Evolutionary conservation across 2,113 vertebrate species (phyloP).

Genomic region (Myocastor coypus): DNA sequence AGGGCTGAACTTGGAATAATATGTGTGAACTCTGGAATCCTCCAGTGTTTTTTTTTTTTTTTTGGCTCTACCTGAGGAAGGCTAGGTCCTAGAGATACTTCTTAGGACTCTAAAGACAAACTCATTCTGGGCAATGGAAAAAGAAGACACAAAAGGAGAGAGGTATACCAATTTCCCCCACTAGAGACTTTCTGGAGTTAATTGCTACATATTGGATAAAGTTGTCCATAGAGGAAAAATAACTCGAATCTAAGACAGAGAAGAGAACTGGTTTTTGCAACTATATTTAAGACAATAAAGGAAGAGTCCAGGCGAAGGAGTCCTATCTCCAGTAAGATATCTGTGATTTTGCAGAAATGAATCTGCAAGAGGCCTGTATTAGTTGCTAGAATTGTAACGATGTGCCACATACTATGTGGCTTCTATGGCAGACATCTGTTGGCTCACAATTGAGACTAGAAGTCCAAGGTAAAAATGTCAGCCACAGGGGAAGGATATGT

Average conservation of each 20-base stretch:
- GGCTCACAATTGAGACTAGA: not conserved
- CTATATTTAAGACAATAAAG: not conserved
- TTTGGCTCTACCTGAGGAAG: not conserved
- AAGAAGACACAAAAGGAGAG: not conserved
- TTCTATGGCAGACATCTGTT: not conserved
- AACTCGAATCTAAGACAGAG: not conserved
- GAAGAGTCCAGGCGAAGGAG: not conserved
- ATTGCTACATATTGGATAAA: not conserved
- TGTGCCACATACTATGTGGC: not conserved
- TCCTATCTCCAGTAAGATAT: not conserved
- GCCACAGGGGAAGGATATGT: not conserved
- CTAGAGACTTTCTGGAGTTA: not conserved
- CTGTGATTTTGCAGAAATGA: not conserved
- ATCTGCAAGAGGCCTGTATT: not conserved
- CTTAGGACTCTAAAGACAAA: not conserved
- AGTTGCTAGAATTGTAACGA: not conserved
- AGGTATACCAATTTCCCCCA: not conserved
- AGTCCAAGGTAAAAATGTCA: not conserved
- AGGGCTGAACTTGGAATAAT: not conserved
- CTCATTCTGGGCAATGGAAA: not conserved
- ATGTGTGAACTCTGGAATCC: not conserved
- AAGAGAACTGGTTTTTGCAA: not conserved
- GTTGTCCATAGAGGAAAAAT: not conserved
- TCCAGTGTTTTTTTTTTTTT: not conserved
- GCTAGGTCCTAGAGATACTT: not conserved